Evolutionary conservation across 2,113 vertebrate species (phyloP).

Genomic region (Xenopus tropicalis): DNA sequence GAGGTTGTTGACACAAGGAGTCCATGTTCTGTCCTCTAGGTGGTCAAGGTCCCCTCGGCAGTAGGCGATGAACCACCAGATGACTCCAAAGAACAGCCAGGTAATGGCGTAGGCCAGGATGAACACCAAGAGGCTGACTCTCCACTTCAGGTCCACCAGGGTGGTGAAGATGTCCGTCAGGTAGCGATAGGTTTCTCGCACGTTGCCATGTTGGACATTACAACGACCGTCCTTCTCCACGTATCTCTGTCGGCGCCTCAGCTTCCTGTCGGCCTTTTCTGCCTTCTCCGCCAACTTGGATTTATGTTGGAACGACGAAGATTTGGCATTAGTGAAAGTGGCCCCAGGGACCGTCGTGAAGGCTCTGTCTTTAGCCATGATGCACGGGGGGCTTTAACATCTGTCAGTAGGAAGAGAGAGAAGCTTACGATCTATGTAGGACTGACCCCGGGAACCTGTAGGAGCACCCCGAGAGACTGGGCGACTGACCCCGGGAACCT

Average conservation of each 20-base stretch:
- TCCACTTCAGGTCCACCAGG: constrained; percentile 94
- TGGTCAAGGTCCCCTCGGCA: constrained; percentile 95
- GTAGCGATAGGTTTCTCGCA: constrained; percentile 91
- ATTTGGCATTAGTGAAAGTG: constrained; percentile 16
- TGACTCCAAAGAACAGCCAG: constrained; percentile 97
- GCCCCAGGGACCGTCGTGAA: constrained; percentile 43
- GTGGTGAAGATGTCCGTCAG: constrained; percentile 97
- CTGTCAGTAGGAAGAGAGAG: background rate
- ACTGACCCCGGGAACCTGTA: no score
- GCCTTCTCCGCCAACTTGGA: constrained; percentile 25
- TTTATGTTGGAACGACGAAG: background rate
- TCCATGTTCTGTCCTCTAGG: constrained; percentile 85
- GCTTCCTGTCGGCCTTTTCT: constrained; percentile 51
- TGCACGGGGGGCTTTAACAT: background rate
- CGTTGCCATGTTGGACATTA: constrained; percentile 92
- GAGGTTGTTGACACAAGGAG: constrained; percentile 95
- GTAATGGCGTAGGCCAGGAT: constrained; percentile 97
- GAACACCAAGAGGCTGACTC: constrained; percentile 92
- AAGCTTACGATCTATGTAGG: background rate
- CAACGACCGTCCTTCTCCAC: constrained; percentile 94
- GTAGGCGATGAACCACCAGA: constrained; percentile 98
- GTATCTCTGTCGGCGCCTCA: constrained; percentile 80
- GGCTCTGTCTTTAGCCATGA: constrained; percentile 49
- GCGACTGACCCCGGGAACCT: no score
- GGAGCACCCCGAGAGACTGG: no score